Base-by-base conservation (phyloP, 2,797 vertebrate species). In the Scomberomorus guttatus region DNA sequence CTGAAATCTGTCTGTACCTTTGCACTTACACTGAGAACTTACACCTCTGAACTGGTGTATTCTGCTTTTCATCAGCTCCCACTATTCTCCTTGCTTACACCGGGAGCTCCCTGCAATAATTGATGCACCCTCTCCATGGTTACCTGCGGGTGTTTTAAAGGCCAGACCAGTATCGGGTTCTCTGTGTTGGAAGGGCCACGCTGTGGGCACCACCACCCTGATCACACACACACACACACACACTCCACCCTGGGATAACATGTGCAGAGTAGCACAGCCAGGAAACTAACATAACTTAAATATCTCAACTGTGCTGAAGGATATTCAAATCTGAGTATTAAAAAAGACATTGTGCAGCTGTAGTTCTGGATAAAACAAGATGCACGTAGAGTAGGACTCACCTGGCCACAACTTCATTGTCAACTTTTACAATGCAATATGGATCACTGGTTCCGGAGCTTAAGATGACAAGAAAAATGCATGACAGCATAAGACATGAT, bases 361-460 rank as follows among this genome's bases (percentile, higher is more conserved):
- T 10, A 8, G 42, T 14, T 34, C 7, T 12, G 2, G 2, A 27
- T 29, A 15, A 69, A 60, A 44, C 11, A 60, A 37, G 3, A 39
- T 18, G 22, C 54, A 18, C 17, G 17, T 13, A 24, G 29, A 62
- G 32, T 63, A 61, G 20, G 61, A 88, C 96, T 91, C 86, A 97
- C 97, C 97, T 97, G 91, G 97, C 97, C 84, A 99, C 96, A 85
- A 97, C 95, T 93, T 99, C 96, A 39, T 96, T 96, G 82, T 99
- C 97, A 92, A 98, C 96, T 92, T 98, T 98, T 74, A 99, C 94
- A 50, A 97, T 89, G 91, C 97, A 99, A 93, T 97, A 98, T 46
- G 97, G 97, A 89, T 99, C 96, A 34, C 97, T 98, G 89, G 96
- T 97, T 52, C 97, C 96, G 0, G 97, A 97, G 75, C 97, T 98